Percentiles rank a stretch among this genome's conserved stretches.
These are phyloP conservation scores for Pogonomyrmex barbatus DNA, from an alignment of 1,140 invertebrate species.

Conservation along the genomic window DNA sequence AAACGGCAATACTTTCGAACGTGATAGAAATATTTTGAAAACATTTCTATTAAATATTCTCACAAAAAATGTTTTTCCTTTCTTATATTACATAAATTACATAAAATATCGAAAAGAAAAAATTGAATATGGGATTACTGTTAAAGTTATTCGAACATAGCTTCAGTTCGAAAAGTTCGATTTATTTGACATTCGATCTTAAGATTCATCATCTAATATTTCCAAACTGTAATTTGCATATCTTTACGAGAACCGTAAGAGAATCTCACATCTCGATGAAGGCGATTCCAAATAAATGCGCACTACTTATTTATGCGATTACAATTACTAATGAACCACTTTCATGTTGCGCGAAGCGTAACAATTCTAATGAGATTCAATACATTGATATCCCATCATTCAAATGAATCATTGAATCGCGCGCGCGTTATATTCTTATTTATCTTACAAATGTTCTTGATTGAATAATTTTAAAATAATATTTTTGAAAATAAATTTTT, in stretches of 20 bases:
- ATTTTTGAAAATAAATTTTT: slow-evolving; percentile 3
- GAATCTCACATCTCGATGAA: neutral
- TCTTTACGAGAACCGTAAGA: neutral
- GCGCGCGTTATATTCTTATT: slow-evolving; percentile 8
- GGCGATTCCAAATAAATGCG: neutral
- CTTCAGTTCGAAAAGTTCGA: no score
- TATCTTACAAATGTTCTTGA: neutral
- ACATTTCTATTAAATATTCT: neutral
- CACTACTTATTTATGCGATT: neutral
- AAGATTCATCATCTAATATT: no score
- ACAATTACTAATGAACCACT: neutral
- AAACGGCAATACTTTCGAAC: neutral
- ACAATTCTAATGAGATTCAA: slow-evolving; percentile 13
- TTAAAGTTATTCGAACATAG: no score
- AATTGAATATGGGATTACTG: no score
- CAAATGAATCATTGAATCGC: slow-evolving; percentile 2
- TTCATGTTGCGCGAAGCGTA: neutral
- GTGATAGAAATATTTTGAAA: no score
- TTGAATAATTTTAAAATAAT: neutral
- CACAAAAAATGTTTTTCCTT: no score
- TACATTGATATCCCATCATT: neutral
- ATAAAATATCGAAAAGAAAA: no score
- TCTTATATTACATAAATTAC: no score
- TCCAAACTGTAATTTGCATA: neutral
- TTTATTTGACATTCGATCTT: no score